Evolutionary conservation across 2,888 invertebrate genomes (phyloP).

Genomic region (Temnothorax ravouxi): DNA sequence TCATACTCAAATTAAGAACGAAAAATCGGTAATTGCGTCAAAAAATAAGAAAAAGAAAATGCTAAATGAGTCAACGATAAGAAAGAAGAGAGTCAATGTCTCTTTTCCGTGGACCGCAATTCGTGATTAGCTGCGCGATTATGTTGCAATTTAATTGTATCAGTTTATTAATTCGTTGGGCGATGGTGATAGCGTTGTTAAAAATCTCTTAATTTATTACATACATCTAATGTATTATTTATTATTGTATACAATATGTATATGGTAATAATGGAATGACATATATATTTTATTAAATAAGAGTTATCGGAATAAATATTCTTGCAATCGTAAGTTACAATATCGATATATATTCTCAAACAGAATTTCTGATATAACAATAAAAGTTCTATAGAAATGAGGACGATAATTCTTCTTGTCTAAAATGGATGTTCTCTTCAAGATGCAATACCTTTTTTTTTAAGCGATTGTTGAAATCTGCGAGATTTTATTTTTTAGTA

Average conservation of each 20-base stretch:
- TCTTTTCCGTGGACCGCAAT: neutral
- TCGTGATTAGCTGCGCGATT: neutral
- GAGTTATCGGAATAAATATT: neutral
- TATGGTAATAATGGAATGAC: neutral
- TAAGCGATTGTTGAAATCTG: neutral
- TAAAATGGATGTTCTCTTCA: neutral
- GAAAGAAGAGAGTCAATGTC: neutral
- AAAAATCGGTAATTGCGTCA: neutral
- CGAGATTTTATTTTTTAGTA: neutral
- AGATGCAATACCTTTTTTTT: neutral
- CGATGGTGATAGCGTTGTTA: neutral
- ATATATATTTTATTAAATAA: neutral
- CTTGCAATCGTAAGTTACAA: neutral
- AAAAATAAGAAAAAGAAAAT: neutral
- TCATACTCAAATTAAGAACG: neutral
- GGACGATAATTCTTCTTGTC: neutral
- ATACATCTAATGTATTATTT: neutral
- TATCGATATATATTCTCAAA: neutral
- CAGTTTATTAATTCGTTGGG: neutral
- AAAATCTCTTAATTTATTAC: neutral
- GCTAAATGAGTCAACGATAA: neutral
- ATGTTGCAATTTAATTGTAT: neutral
- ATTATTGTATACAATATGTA: neutral
- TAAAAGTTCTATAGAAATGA: neutral
- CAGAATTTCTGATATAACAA: neutral